These are phyloP conservation scores for Trichacis sp. DNA, from an alignment of 2,888 invertebrate species.

Conservation along the genomic window DNA sequence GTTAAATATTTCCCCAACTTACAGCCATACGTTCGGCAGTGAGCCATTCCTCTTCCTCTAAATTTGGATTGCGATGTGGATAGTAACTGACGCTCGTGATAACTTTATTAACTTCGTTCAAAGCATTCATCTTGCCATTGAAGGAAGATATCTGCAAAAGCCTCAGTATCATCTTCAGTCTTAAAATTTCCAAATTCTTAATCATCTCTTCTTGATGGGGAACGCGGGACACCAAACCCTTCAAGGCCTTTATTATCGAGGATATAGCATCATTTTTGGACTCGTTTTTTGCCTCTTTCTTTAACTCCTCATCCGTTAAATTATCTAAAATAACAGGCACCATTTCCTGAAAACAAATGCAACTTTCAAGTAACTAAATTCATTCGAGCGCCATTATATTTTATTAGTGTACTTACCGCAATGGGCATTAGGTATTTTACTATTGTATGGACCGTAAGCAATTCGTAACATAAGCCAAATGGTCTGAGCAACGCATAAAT, in stretches of 20 bases:
- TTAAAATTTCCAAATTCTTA: slow-evolving; percentile 89
- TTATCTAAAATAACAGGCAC: slow-evolving; percentile 91
- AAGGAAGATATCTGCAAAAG: slow-evolving; percentile 96
- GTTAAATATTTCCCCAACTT: too few species aligned
- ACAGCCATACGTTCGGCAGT: slow-evolving; percentile 95
- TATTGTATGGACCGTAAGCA: slow-evolving; percentile 89
- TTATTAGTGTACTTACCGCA: slow-evolving; percentile 74
- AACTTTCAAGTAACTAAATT: background rate
- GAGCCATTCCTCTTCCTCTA: slow-evolving; percentile 90
- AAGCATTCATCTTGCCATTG: slow-evolving; percentile 98
- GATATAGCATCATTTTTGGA: slow-evolving; percentile 97
- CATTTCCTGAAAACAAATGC: slow-evolving; percentile 78
- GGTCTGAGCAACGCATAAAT: slow-evolving; percentile 88
- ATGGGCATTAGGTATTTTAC: slow-evolving; percentile 93
- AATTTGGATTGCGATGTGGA: slow-evolving; percentile 79
- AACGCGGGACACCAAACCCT: slow-evolving; percentile 87
- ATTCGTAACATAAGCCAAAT: slow-evolving; percentile 92
- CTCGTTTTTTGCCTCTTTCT: slow-evolving; percentile 94
- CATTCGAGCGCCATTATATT: background rate
- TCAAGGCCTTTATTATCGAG: slow-evolving; percentile 92
- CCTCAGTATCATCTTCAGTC: slow-evolving; percentile 94
- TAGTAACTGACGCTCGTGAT: slow-evolving; percentile 92
- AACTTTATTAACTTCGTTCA: slow-evolving; percentile 98
- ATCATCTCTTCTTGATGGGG: slow-evolving; percentile 86
- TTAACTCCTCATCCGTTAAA: slow-evolving; percentile 94